phyloP scores from a whole-genome alignment of 2,113 vertebrate species.

The Poeciliopsis retropinna region DNA sequence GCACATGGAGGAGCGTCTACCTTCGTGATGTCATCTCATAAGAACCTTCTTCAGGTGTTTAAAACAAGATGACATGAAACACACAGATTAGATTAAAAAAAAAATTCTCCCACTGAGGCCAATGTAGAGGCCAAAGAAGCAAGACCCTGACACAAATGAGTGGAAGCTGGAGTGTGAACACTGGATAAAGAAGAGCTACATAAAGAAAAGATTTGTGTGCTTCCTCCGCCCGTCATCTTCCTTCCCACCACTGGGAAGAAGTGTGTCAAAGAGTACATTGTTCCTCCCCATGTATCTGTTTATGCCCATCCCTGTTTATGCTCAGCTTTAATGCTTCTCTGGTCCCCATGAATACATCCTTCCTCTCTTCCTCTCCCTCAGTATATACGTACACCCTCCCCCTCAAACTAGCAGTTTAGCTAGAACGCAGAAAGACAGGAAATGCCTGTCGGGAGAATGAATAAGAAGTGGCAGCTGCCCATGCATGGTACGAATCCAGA shows the following conservation, averaged over 20 bases:
- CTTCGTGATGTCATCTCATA: conserved; percentile 35
- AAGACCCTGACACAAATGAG: conserved; percentile 33
- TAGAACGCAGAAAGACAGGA: conserved; percentile 59
- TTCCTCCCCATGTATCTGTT: conserved; percentile 56
- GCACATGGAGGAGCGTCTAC: not conserved
- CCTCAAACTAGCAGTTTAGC: conserved; percentile 57
- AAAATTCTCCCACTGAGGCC: not conserved
- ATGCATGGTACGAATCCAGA: conserved; percentile 51
- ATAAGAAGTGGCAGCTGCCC: conserved; percentile 63
- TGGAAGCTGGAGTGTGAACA: conserved; percentile 54
- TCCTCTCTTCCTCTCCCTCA: conserved; percentile 13
- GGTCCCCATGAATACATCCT: conserved; percentile 40
- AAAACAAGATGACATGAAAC: conserved; percentile 25
- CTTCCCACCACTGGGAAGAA: conserved; percentile 62
- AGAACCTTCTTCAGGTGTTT: conserved; percentile 32
- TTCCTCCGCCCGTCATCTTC: conserved; percentile 57
- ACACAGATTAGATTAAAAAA: not conserved
- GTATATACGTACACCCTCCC: conserved; percentile 26
- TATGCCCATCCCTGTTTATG: conserved; percentile 46
- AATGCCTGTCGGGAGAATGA: conserved; percentile 61
- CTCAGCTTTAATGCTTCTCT: conserved; percentile 43
- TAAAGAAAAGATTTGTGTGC: conserved; percentile 67
- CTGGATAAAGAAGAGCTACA: conserved; percentile 44
- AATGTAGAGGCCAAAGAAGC: not conserved
- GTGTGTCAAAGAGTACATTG: conserved; percentile 70